These are phyloP conservation scores for Lagodon rhomboides DNA, from an alignment of 2,797 vertebrate species.

Conservation along the genomic window DNA sequence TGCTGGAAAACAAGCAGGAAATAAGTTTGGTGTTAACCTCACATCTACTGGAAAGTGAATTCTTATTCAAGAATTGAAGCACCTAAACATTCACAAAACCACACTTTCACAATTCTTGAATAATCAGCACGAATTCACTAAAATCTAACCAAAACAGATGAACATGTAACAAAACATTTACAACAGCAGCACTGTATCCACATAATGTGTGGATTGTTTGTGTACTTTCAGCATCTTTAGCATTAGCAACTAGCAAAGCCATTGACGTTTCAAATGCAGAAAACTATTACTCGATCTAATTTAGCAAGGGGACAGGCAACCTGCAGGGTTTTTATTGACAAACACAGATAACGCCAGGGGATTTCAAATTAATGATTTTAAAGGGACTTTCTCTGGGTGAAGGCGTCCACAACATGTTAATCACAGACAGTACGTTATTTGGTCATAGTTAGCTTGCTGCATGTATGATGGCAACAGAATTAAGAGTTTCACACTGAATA, in stretches of 20 bases:
- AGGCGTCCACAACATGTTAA: slow-evolving; percentile 2
- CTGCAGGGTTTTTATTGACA: slow-evolving; percentile 34
- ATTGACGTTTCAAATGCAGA: slow-evolving; percentile 25
- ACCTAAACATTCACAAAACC: slow-evolving; percentile 24
- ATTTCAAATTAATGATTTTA: slow-evolving; percentile 1
- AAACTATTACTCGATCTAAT: neutral
- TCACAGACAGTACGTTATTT: slow-evolving; percentile 13
- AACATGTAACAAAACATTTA: slow-evolving; percentile 3
- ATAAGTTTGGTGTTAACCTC: slow-evolving; percentile 33
- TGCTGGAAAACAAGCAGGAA: slow-evolving; percentile 44
- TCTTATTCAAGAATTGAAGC: slow-evolving; percentile 45
- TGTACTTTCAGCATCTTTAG: slow-evolving; percentile 10
- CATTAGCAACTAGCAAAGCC: slow-evolving; percentile 27
- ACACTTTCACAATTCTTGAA: slow-evolving; percentile 49
- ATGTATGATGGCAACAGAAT: slow-evolving; percentile 28
- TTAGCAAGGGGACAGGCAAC: neutral
- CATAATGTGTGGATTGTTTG: slow-evolving; percentile 4
- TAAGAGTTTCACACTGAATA: slow-evolving; percentile 23
- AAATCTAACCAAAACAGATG: slow-evolving; percentile 51
- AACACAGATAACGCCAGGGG: neutral
- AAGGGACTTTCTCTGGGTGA: neutral
- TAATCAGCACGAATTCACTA: slow-evolving; percentile 36
- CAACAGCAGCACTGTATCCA: slow-evolving; percentile 7
- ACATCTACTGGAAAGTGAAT: slow-evolving; percentile 18
- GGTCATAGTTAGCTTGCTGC: slow-evolving; percentile 22